phyloP scores from a whole-genome alignment of 1,140 invertebrate species.

The Neoseiulus cucumeris region DNA sequence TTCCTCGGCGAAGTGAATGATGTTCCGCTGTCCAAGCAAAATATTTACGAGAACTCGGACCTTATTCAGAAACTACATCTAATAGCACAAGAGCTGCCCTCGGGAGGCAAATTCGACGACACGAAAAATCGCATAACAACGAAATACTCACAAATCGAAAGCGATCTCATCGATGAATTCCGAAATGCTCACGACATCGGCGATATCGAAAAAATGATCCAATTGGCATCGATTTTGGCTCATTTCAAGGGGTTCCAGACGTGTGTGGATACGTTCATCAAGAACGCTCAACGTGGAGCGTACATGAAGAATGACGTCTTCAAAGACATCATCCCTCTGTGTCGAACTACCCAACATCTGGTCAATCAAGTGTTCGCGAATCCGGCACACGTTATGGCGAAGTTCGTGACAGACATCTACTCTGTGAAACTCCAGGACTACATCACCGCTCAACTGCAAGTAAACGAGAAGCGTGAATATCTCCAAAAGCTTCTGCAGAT shows the following conservation, averaged over 20 bases:
- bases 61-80: conserved; percentile 90
- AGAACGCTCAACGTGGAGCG: conserved; percentile 70
- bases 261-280: conserved; percentile 89
- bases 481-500: conserved; percentile 10
- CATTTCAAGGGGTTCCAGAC: conserved; percentile 92
- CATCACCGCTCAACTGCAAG: conserved; percentile 41
- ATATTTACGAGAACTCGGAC: conserved; percentile 90
- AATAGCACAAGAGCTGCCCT: conserved; percentile 79
- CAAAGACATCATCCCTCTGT: conserved; percentile 68
- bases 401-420: conserved; percentile 91
- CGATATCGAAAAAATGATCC: conserved; percentile 72
- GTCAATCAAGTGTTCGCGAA: conserved; percentile 87
- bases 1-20: conserved; percentile 69
- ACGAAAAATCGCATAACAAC: conserved; percentile 69
- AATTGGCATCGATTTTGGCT: conserved; percentile 68
- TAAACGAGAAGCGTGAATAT: conserved; percentile 50
- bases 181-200: conserved; percentile 55
- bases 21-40: conserved; percentile 70
- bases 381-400: conserved; percentile 90
- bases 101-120: conserved; percentile 59
- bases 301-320: conserved; percentile 68
- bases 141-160: conserved; percentile 91
- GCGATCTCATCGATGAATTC: conserved; percentile 83
- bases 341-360: conserved; percentile 63
- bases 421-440: conserved; percentile 71